Conservation (phyloP, 2,113 vertebrate species). For the Etia nguti region DNA sequence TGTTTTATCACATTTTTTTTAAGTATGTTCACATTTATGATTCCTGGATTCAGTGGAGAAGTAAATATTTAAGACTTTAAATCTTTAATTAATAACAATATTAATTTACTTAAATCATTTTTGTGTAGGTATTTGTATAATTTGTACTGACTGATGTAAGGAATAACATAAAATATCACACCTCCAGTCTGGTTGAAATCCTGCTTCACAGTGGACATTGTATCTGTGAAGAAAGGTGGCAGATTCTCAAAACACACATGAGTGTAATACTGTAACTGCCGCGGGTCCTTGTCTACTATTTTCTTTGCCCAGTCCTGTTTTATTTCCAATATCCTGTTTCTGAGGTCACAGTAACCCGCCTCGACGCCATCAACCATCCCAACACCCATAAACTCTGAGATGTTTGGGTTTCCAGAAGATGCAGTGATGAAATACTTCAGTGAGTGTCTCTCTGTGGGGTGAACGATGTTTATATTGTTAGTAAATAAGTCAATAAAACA, state of each 20-base stretch:
- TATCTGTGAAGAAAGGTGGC: neutral
- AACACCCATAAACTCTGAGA: neutral
- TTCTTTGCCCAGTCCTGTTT: neutral
- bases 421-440: neutral
- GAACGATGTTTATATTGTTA: neutral
- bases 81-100: neutral
- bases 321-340: neutral
- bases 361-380: neutral
- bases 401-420: neutral
- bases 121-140: neutral
- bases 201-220: neutral
- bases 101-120: neutral
- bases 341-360: neutral
- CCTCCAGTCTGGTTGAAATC: neutral
- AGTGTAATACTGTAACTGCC: neutral
- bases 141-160: neutral
- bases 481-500: neutral
- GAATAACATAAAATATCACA: neutral
- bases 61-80: neutral
- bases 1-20: neutral
- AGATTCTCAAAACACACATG: fast-evolving
- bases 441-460: neutral
- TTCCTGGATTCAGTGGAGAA: neutral
- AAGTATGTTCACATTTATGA: neutral
- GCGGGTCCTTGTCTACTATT: fast-evolving